Evolutionary conservation across 2,797 vertebrate species (phyloP), one percentile per base, ranked within the genome.

Genomic region (Acestrorhynchus altus): DNA sequence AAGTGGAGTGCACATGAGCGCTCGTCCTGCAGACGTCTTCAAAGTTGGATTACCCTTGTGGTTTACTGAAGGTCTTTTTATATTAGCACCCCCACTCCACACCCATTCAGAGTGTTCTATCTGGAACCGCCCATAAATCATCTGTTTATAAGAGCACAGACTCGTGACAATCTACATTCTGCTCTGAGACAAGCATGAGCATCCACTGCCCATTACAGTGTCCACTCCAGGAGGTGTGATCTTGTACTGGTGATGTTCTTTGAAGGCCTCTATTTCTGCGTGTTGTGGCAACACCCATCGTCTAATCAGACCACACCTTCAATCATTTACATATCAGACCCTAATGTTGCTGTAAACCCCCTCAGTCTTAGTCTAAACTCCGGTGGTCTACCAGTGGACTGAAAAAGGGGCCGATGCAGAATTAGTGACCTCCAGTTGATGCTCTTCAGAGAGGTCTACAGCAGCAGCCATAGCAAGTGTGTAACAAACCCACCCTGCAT

Each of bases 401-500:
- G 40, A 35, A 26, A 67, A 31, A 24, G 6, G 65, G 24, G 54
- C 4, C 13, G 61, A 4, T 49, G n/a, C 64, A 47, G 20, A 1
- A 12, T 18, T 63, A 24, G 22, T 49, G 65, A 68, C 65, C 44
- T 15, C 46, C 16, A 12, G n/a, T 24, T 9, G 22, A 24, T 4
- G 56, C 20, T 77, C 44, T 44, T 22, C 11, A n/a, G 44, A 77
- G 56, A 7, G 74, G 66, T 69, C 66, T 70, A 18, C 8, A 20
- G 7, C 44, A 26, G 22, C 24, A n/a, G 31, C 66, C 20, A 1
- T n/a, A 51, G 66, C 70, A 31, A 77, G 40, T 35, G 13, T 39
- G 57, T n/a, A 18, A 61, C n/a, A 54, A 18, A 24, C 57, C 59
- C 52, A 44, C 67, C 64, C 18, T 71, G 75, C 75, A 77, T 77